A percentile compares a stretch with the other conserved stretches of the same genome.
Evolutionary conservation across 2,113 vertebrate genomes (phyloP).

Genomic region (Psephotus haematonotus): DNA sequence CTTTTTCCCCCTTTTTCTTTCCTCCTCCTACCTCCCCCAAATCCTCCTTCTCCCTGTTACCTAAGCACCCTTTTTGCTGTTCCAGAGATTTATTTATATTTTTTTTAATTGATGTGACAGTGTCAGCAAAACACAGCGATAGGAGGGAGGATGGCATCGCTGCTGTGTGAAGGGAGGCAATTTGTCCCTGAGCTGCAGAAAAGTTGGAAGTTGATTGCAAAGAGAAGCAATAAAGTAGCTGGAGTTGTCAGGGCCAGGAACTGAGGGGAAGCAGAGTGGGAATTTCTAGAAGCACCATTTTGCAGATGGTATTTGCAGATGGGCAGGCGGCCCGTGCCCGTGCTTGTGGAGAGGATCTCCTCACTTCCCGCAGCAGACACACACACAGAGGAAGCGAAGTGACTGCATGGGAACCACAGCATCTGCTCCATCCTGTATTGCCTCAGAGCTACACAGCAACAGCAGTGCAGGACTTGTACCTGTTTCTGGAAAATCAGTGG

Average conservation of each 20-base stretch:
- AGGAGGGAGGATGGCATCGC: not conserved
- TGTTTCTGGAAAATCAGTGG: not conserved
- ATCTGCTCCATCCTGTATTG: not conserved
- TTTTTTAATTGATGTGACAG: not conserved
- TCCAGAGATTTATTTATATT: not conserved
- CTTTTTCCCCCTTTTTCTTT: accelerated
- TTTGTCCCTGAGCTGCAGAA: not conserved
- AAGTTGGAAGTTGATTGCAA: not conserved
- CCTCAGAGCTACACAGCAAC: not conserved
- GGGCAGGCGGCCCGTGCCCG: not conserved
- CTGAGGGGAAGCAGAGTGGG: not conserved
- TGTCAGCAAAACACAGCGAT: not conserved
- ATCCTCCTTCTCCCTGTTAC: not conserved
- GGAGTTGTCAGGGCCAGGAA: not conserved
- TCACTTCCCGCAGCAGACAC: not conserved
- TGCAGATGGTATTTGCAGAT: not conserved
- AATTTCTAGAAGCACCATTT: not conserved
- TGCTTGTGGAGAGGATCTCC: not conserved
- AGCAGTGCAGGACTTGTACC: not conserved
- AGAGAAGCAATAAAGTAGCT: not conserved
- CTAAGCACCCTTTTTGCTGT: not conserved
- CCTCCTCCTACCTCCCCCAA: not conserved
- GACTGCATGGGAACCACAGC: not conserved
- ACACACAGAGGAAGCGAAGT: not conserved
- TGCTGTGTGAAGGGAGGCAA: not conserved